A percentile compares a stretch with the other conserved stretches of the same genome.
These are phyloP conservation scores for Cryptus viduatorius DNA, from an alignment of 2,888 invertebrate genomes.

Conservation along the genomic window DNA sequence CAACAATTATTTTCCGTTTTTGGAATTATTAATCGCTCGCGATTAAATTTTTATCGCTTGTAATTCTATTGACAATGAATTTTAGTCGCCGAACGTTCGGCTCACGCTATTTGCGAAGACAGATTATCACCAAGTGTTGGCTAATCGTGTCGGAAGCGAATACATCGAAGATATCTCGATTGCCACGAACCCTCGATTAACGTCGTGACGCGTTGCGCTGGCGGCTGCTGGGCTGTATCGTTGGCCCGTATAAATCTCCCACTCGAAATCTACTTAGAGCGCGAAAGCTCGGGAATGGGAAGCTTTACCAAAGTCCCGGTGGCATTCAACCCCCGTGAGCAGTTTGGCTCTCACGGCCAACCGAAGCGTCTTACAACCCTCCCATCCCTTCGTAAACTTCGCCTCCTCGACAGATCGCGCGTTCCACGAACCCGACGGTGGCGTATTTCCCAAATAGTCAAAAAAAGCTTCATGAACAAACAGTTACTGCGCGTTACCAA, in stretches of 20 bases:
- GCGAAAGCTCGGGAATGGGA: slow-evolving; percentile 55
- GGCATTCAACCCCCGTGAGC: slow-evolving; percentile 57
- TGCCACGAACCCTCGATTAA: slow-evolving; percentile 69
- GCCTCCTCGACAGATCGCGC: slow-evolving; percentile 36
- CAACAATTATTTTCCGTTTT: too few relatives aligned
- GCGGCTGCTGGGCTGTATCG: slow-evolving; percentile 71
- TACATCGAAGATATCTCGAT: slow-evolving; percentile 63
- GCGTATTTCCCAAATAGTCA: slow-evolving; percentile 69
- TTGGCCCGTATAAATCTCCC: slow-evolving; percentile 78
- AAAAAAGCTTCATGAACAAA: not conserved
- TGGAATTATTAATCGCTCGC: too few relatives aligned
- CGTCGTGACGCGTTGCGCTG: slow-evolving; percentile 64
- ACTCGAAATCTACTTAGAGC: slow-evolving; percentile 79
- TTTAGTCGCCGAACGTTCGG: too few relatives aligned
- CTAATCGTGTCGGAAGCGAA: slow-evolving; percentile 44
- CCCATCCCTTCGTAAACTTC: slow-evolving; percentile 47
- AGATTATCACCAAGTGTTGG: slow-evolving; percentile 59
- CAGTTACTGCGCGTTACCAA: not conserved
- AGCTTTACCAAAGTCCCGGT: slow-evolving; percentile 71
- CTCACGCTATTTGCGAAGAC: slow-evolving; percentile 26
- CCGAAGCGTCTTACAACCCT: slow-evolving; percentile 74
- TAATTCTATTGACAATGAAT: too few relatives aligned
- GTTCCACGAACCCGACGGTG: slow-evolving; percentile 25
- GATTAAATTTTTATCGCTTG: too few relatives aligned
- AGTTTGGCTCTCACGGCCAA: slow-evolving; percentile 67